These are phyloP conservation scores for Ectobius pallidus DNA, from an alignment of 2,888 invertebrate species.

Conservation along the genomic window DNA sequence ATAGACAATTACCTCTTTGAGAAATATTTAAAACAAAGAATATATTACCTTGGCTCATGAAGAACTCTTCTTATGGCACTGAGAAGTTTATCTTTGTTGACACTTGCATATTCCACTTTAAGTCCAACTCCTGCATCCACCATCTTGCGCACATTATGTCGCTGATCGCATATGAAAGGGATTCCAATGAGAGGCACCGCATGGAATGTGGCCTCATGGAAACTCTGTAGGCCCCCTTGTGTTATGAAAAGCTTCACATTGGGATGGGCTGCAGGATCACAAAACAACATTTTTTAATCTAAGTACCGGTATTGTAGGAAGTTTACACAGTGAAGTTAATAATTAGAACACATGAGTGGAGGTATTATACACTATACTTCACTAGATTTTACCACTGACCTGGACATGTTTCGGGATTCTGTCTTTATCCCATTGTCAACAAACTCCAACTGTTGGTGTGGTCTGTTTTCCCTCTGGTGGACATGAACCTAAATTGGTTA, in stretches of 20 bases:
- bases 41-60: conserved; percentile 31
- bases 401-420: too few species aligned
- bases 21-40: too few species aligned
- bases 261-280: conserved; percentile 37
- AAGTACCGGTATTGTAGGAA: too few species aligned
- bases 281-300: not conserved
- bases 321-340: too few species aligned
- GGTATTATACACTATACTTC: too few species aligned
- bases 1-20: too few species aligned
- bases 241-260: conserved; percentile 43
- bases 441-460: too few species aligned
- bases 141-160: conserved; percentile 40
- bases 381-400: too few species aligned
- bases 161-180: conserved; percentile 45
- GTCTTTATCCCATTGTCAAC: too few species aligned
- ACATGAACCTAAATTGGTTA: too few species aligned
- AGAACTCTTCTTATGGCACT: conserved; percentile 2
- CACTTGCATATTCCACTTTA: conserved; percentile 33
- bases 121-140: conserved; percentile 37
- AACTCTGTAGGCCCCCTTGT: conserved; percentile 45
- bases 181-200: conserved; percentile 42
- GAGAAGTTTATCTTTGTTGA: conserved; percentile 24
- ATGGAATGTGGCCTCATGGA: conserved; percentile 41
- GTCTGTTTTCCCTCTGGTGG: too few species aligned
- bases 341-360: too few species aligned